Base-by-base conservation (phyloP, 1,140 invertebrate species). In the Aethina tumida region DNA sequence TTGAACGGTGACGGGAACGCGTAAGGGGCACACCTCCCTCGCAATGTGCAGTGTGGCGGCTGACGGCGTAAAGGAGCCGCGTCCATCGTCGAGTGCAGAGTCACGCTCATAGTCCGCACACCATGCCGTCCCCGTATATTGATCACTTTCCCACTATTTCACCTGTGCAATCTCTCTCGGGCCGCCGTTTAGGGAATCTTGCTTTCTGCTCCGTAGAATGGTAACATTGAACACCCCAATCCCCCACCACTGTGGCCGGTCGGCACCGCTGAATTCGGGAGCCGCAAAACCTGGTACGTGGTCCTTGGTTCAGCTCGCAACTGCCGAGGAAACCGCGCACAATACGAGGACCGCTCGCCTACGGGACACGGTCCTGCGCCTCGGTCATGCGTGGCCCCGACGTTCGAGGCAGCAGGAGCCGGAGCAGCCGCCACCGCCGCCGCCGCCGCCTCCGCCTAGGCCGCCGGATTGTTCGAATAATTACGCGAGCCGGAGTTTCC, bases 61-160 rank as follows among this genome's bases (percentile, higher is more conserved):
- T 31, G 22, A 39, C 25, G 30, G 35, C 16, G 27, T 29, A 32
- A n/a, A 19, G 19, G 16, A 34, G 14, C 32, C 24, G n/a, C n/a
- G 24, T n/a, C 24, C 24, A 13, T 26, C 24, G n/a, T 13, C 13
- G 14, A 13, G 14, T n/a, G 14, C n/a, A 26, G n/a, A 26, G 24
- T 26, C 24, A 6, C n/a, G 21, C 13, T n/a, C 24, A 13, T 10
- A 34, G 10, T 7, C 9, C 9, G 31, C 12, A 18, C 31, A 13
- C 12, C 34, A 38, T 32, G 19, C 35, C 35, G 39, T 39, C 20
- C 30, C 29, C 32, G 29, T 38, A 49, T 49, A 49, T 49, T 49
- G 47, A 49, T 49, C 47, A 41, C 47, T 45, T 43, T 47, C 45
- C 45, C 45, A 47, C 45, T 47, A 44, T 47, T 47, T 47, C 41